phyloP scores from a whole-genome alignment of 2,113 vertebrate genomes.

The Oryzias curvinotus region DNA sequence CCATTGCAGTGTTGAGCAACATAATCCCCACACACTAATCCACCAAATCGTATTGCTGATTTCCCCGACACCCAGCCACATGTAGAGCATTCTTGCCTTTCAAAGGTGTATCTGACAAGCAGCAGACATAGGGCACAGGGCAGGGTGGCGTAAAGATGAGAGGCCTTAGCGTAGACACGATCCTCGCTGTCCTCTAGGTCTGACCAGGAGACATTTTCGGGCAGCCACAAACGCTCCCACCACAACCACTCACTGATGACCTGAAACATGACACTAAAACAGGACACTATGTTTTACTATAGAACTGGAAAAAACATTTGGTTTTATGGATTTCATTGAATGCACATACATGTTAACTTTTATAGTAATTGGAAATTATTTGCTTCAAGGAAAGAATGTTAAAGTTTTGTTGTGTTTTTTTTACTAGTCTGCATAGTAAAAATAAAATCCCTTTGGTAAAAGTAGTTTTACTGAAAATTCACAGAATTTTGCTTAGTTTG shows the following conservation, averaged over 20 bases:
- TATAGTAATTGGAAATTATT: neutral
- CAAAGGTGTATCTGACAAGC: conserved; percentile 80
- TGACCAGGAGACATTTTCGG: conserved; percentile 81
- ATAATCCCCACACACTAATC: conserved; percentile 24
- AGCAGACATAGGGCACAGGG: conserved; percentile 82
- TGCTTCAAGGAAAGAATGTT: too few relatives aligned
- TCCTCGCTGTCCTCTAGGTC: conserved; percentile 84
- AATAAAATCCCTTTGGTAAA: too few relatives aligned
- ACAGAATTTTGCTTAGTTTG: too few relatives aligned
- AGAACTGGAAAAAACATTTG: neutral
- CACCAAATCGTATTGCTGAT: neutral
- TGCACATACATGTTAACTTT: neutral
- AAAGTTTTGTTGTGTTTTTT: too few relatives aligned
- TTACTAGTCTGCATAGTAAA: too few relatives aligned
- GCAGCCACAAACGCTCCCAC: conserved; percentile 89
- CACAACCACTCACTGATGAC: conserved; percentile 84
- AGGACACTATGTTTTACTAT: neutral
- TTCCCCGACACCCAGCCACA: neutral
- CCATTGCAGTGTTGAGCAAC: conserved; percentile 26
- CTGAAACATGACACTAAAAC: conserved; percentile 59
- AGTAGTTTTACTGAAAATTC: too few relatives aligned
- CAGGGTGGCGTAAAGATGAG: conserved; percentile 81
- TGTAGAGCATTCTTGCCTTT: conserved; percentile 76
- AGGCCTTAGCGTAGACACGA: conserved; percentile 80
- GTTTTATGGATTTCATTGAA: neutral